A percentile compares a stretch with the other conserved stretches of the same genome.
phyloP scores from a whole-genome alignment of 2,888 invertebrate species.

The Apodemia zela region DNA sequence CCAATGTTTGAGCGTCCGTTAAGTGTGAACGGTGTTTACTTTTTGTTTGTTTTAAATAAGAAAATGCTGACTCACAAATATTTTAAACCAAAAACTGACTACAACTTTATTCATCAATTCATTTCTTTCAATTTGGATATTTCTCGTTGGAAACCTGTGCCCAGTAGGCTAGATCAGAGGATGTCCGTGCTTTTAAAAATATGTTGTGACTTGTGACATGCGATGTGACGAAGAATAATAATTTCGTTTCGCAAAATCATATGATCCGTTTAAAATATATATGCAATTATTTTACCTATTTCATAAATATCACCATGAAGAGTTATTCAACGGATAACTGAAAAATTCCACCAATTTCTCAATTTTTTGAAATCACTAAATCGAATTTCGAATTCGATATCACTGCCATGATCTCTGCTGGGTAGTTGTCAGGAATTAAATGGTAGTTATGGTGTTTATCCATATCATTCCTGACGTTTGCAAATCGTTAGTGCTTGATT shows the following conservation, averaged over 20 bases:
- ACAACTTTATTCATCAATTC: no score
- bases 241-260: slow-evolving; percentile 29
- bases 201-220: no score
- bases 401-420: slow-evolving; percentile 35
- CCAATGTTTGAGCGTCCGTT: no score
- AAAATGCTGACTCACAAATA: no score
- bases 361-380: slow-evolving; percentile 33
- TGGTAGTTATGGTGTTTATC: slow-evolving; percentile 35
- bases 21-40: no score
- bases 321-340: slow-evolving; percentile 36
- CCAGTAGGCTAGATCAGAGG: not conserved
- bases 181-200: slow-evolving; percentile 34
- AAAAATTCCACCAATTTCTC: slow-evolving; percentile 33
- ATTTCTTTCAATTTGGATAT: no score
- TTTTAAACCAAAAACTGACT: no score
- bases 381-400: slow-evolving; percentile 32
- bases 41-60: no score
- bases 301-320: slow-evolving; percentile 33
- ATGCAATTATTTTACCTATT: slow-evolving; percentile 29
- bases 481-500: slow-evolving; percentile 33
- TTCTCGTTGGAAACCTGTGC: no score
- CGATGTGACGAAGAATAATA: slow-evolving; percentile 32
- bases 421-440: slow-evolving; percentile 34
- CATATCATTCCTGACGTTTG: slow-evolving; percentile 30
- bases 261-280: slow-evolving; percentile 34